Percentiles rank a stretch among this genome's conserved stretches.
phyloP scores from a whole-genome alignment of 35 echinoderm and acorn worm species.

The Eucidaris tribuloides region DNA sequence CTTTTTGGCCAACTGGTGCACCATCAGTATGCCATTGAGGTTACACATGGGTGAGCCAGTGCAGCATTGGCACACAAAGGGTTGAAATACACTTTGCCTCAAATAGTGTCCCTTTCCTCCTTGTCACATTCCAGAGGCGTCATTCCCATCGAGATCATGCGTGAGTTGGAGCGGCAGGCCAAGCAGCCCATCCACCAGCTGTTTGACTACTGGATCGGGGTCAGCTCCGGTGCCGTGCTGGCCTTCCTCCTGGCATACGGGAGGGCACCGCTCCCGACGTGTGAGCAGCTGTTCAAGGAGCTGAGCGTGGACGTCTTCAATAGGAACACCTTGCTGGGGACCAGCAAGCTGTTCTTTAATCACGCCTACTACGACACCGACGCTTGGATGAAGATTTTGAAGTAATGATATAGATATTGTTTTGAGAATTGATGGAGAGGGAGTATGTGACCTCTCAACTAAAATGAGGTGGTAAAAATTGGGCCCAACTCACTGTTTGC shows the following conservation, averaged over 20 bases:
- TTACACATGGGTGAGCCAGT: too few species aligned
- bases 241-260: conserved; percentile 71
- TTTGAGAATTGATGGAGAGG: too few species aligned
- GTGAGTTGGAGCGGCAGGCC: conserved; percentile 55
- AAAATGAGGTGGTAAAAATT: too few species aligned
- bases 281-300: conserved; percentile 67
- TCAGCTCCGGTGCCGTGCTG: conserved; percentile 94
- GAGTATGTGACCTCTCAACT: too few species aligned
- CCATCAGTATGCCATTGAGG: too few species aligned
- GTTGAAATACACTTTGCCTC: neutral
- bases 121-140: conserved; percentile 65
- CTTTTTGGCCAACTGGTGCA: too few species aligned
- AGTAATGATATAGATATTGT: too few species aligned
- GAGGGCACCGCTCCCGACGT: conserved; percentile 60
- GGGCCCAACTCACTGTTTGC: too few species aligned
- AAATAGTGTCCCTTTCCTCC: neutral
- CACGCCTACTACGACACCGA: conserved; percentile 98
- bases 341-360: conserved; percentile 83
- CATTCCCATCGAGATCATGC: conserved; percentile 75
- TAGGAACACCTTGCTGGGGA: conserved; percentile 80
- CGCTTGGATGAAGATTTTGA: conserved; percentile 86
- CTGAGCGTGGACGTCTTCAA: conserved; percentile 70
- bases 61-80: neutral
- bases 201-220: conserved; percentile 94
- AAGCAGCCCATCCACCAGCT: conserved; percentile 68